Evolutionary conservation across 2,888 invertebrate species (phyloP).

Genomic region (Amblyjoppa proteus): DNA sequence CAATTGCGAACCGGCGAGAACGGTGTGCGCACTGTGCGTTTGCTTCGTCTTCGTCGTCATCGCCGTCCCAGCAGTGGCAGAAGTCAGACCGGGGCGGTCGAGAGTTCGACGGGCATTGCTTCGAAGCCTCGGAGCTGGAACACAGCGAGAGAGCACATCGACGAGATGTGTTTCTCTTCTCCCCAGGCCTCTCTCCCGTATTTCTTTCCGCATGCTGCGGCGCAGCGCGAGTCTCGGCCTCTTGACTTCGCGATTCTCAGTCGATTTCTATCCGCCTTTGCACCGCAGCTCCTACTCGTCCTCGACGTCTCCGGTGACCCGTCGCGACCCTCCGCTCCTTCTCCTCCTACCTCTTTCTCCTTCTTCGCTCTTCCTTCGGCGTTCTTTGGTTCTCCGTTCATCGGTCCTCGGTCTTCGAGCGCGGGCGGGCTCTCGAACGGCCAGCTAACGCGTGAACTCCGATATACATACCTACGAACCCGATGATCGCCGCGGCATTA

Average conservation of each 20-base stretch:
- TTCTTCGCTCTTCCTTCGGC: background rate
- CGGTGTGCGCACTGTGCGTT: background rate
- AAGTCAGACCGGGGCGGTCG: background rate
- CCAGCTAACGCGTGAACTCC: constrained; percentile 17
- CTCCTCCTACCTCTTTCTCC: constrained; percentile 30
- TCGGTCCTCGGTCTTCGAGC: constrained; percentile 10
- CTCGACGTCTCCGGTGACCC: constrained; percentile 68
- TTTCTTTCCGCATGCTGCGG: constrained; percentile 12
- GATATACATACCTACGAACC: constrained; percentile 19
- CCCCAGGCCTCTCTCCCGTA: background rate
- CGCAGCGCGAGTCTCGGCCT: constrained; percentile 48
- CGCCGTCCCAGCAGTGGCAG: constrained; percentile 21
- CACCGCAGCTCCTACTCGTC: constrained; percentile 55
- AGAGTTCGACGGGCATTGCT: constrained; percentile 33
- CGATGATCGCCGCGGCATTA: background rate
- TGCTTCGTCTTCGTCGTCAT: constrained; percentile 45
- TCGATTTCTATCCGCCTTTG: constrained; percentile 56
- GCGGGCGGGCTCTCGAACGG: background rate
- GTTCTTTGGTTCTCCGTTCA: background rate
- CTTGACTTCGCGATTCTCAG: constrained; percentile 61
- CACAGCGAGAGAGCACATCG: background rate
- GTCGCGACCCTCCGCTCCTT: constrained; percentile 65
- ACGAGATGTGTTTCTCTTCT: constrained; percentile 1
- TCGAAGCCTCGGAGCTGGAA: background rate
- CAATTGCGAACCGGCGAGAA: constrained; percentile 66